Evolutionary conservation across 1,140 invertebrate genomes (phyloP).

Genomic region (Drosophila tsacasi): DNA sequence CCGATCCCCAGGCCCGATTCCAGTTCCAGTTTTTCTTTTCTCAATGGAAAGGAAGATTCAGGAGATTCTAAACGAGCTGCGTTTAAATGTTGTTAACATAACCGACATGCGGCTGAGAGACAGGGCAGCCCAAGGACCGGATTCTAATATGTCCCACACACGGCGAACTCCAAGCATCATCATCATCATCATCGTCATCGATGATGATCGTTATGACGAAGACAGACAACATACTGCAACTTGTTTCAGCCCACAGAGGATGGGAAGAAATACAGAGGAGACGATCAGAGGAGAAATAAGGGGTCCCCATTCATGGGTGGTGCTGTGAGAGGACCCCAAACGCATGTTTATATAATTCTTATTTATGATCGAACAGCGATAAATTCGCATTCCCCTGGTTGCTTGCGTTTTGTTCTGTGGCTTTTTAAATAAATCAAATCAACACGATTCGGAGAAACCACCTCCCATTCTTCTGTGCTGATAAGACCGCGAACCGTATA

Average conservation of each 20-base stretch:
- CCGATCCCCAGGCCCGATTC: slow-evolving; percentile 7
- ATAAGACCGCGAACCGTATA: slow-evolving; percentile 44
- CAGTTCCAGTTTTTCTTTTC: slow-evolving; percentile 27
- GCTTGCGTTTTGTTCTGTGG: slow-evolving; percentile 27
- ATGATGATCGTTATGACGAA: slow-evolving; percentile 16
- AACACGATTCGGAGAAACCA: slow-evolving; percentile 82
- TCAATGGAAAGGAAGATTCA: slow-evolving; percentile 50
- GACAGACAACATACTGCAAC: slow-evolving; percentile 43
- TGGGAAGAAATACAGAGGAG: neutral
- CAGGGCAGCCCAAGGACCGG: slow-evolving; percentile 40
- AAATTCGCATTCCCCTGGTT: slow-evolving; percentile 57
- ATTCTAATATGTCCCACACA: slow-evolving; percentile 82
- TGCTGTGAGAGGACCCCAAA: slow-evolving; percentile 42
- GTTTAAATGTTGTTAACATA: slow-evolving; percentile 83
- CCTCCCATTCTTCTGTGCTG: slow-evolving; percentile 39
- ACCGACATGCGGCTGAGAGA: slow-evolving; percentile 28
- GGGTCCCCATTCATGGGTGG: slow-evolving; percentile 75
- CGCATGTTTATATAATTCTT: slow-evolving; percentile 84
- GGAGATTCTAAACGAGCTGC: slow-evolving; percentile 78
- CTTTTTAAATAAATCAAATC: slow-evolving; percentile 83
- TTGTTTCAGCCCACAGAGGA: slow-evolving; percentile 39
- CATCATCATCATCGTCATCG: slow-evolving; percentile 11
- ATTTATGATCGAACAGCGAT: slow-evolving; percentile 81
- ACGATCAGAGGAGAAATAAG: neutral
- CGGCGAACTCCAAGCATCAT: slow-evolving; percentile 41